Evolutionary conservation across 2,797 vertebrate genomes (phyloP), one percentile per base, ranked within the genome.

Genomic region (Remorina albescens): DNA sequence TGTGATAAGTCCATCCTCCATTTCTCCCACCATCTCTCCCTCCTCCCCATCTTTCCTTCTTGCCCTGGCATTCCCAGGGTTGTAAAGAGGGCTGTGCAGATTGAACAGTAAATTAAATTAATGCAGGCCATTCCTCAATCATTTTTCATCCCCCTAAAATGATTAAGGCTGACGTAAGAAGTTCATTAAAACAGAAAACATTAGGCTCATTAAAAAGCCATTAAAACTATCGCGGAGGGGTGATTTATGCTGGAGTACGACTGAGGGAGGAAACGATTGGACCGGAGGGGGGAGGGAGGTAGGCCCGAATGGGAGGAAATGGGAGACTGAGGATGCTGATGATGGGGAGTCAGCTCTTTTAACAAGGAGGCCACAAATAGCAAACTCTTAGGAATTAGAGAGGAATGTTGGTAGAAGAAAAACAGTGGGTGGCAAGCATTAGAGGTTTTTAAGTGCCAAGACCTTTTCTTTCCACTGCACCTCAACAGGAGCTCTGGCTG

Each of bases 121-220:
- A 96, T 95, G 93, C 93, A 92, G 92, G 93, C 93, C 94, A 95
- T 96, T 96, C 95, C 93, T 96, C 94, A 95, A 94, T 95, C 89
- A 94, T 96, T 97, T 96, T 96, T 96, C 94, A 96, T 94, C 92
- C 93, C 92, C 87, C 92, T 95, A 95, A 95, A 96, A 96, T 96
- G 93, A 97, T 96, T 97, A 96, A 96, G 95, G 93, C 93, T 96
- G 92, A 95, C 95, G 92, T 95, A 96, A 96, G 95, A 96, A 95
- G 95, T 95, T 97, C 95, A 97, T 97, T 98, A 97, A 96, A 98
- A 96, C 84, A 85, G 90, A 96, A 98, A 98, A 96, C 95, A 96
- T 96, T 96, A 96, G 91, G 91, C 95, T 96, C 96, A 96, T 98
- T 98, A 97, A 97, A 97, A 98, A 97, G 88, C 95, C 95, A 97